A percentile compares a stretch with the other conserved stretches of the same genome.
Conservation (phyloP, 92 coral and sea anemone species). For the Blastomussa wellsi region DNA sequence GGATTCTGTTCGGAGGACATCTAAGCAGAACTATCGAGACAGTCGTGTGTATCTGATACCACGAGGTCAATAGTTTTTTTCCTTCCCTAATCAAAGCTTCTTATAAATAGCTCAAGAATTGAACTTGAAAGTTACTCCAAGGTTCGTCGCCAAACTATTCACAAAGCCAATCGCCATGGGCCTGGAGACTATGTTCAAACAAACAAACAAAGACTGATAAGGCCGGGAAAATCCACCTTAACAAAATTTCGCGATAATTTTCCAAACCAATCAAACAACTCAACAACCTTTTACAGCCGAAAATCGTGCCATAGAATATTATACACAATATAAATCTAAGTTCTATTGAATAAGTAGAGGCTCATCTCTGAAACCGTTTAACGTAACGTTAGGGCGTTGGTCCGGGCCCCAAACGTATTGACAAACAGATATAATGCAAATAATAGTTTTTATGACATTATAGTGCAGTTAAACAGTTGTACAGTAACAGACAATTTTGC, state of each 20-base stretch:
- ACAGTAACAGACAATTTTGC: no score
- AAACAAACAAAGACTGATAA: no score
- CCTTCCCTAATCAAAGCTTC: neutral
- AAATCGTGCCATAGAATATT: no score
- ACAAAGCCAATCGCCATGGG: neutral
- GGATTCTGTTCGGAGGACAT: neutral
- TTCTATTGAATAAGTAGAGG: neutral
- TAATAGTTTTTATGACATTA: no score
- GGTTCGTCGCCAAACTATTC: neutral
- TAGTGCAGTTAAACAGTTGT: no score
- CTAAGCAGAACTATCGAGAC: constrained; percentile 3
- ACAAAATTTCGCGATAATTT: neutral
- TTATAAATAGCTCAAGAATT: neutral
- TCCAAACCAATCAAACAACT: neutral
- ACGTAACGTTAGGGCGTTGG: no score
- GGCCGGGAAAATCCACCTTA: no score
- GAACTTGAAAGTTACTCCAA: neutral
- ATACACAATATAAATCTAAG: no score
- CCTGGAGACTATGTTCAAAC: neutral
- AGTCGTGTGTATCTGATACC: constrained; percentile 33
- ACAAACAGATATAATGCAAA: no score
- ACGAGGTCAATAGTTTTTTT: constrained; percentile 23
- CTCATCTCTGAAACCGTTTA: neutral
- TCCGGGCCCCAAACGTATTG: no score
- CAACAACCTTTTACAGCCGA: no score